These are phyloP conservation scores for Tricholaema leucomelas DNA, from an alignment of 2,113 vertebrate genomes.

Conservation along the genomic window DNA sequence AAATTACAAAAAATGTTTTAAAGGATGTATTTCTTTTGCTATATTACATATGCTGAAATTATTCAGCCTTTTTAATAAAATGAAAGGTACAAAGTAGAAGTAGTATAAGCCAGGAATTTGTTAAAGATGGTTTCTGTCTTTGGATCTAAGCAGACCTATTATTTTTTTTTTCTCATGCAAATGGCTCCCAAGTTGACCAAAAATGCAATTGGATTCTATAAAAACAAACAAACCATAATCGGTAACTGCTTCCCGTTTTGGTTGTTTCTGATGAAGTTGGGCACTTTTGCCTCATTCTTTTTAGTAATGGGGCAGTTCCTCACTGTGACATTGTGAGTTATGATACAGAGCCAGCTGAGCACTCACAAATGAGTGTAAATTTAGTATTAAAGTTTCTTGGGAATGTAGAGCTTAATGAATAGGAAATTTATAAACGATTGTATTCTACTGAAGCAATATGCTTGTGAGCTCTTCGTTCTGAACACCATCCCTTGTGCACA, in stretches of 20 bases:
- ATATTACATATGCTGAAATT: neutral
- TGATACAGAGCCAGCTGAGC: conserved; percentile 23
- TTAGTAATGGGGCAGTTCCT: conserved; percentile 4
- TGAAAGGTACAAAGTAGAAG: neutral
- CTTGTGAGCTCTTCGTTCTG: conserved; percentile 50
- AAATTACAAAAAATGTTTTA: neutral
- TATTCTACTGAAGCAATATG: conserved; percentile 41
- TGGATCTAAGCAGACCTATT: neutral
- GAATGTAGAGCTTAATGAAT: conserved; percentile 60
- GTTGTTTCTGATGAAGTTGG: neutral
- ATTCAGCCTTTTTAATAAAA: neutral
- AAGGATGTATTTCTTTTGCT: neutral
- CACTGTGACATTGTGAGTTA: conserved; percentile 5
- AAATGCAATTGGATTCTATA: neutral
- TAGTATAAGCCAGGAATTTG: neutral
- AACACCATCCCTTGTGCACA: conserved; percentile 35
- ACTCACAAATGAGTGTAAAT: conserved; percentile 34
- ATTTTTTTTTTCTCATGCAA: neutral
- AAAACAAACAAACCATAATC: neutral
- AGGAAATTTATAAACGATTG: conserved; percentile 64
- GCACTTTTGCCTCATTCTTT: conserved; percentile 10
- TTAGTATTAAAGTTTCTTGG: conserved; percentile 56
- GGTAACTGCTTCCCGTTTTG: neutral
- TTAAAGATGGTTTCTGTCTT: neutral
- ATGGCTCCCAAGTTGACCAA: neutral